A percentile compares a stretch with the other conserved stretches of the same genome.
phyloP scores from a whole-genome alignment of 1,140 invertebrate species.

The Vanessa tameamea region DNA sequence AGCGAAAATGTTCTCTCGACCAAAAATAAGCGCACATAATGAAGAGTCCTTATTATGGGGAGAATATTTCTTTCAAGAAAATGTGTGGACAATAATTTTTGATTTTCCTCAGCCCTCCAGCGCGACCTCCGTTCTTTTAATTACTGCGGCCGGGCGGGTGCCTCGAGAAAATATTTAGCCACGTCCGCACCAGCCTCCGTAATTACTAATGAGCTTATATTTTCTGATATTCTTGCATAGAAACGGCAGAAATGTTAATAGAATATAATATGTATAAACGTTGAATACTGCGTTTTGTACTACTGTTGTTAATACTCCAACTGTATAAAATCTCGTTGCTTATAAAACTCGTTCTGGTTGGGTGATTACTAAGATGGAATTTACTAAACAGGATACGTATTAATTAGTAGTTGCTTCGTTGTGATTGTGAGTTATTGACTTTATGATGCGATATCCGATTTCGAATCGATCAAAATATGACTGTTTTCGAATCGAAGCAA shows the following conservation, averaged over 20 bases:
- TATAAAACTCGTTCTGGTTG: not conserved
- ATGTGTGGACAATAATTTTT: slow-evolving; percentile 72
- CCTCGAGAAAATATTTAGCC: slow-evolving; percentile 73
- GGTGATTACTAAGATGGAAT: not conserved
- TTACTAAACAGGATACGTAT: not conserved
- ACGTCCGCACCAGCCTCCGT: slow-evolving; percentile 65
- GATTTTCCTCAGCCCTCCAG: slow-evolving; percentile 61
- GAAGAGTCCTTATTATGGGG: slow-evolving; percentile 44
- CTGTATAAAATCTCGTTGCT: slow-evolving; percentile 2
- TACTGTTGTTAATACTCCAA: slow-evolving; percentile 1
- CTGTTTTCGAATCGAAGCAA: not conserved
- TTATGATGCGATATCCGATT: not conserved
- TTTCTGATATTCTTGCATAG: slow-evolving; percentile 51
- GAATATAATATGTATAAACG: slow-evolving; percentile 19
- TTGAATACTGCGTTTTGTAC: not conserved
- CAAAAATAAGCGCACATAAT: slow-evolving; percentile 42
- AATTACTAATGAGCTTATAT: slow-evolving; percentile 76
- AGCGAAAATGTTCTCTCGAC: slow-evolving; percentile 34
- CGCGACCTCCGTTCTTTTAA: slow-evolving; percentile 68
- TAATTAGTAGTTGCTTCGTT: not conserved
- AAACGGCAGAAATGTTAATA: slow-evolving; percentile 35
- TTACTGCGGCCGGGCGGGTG: slow-evolving; percentile 62
- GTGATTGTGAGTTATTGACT: not conserved
- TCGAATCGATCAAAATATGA: too few relatives aligned
- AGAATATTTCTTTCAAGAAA: slow-evolving; percentile 59